These are phyloP conservation scores for Caprella mutica DNA, from an alignment of 2,888 invertebrate species.

Conservation along the genomic window DNA sequence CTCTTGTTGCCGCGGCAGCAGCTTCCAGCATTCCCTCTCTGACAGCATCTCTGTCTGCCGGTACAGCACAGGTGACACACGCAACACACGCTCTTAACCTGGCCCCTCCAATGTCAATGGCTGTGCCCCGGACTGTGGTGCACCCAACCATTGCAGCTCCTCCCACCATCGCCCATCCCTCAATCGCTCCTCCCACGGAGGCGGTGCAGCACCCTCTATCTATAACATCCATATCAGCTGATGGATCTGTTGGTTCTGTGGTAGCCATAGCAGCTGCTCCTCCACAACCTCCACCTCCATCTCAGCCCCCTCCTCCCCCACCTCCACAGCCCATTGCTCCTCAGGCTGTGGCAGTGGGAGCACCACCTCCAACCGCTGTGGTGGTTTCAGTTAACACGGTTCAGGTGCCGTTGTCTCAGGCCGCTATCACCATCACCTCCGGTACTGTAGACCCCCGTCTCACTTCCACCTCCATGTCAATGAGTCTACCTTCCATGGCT, in stretches of 20 bases:
- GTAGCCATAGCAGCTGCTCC: constrained; percentile 24
- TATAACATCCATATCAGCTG: constrained; percentile 30
- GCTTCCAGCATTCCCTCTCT: not conserved
- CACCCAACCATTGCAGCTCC: constrained; percentile 50
- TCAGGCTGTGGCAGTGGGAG: constrained; percentile 29
- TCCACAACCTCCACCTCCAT: constrained; percentile 20
- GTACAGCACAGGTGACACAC: not conserved
- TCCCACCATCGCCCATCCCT: constrained; percentile 50
- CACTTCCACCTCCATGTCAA: constrained; percentile 30
- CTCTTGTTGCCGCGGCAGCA: constrained; percentile 24
- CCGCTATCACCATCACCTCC: constrained; percentile 20
- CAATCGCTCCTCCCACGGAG: constrained; percentile 37
- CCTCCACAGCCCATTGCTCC: constrained; percentile 28
- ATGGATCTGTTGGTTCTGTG: constrained; percentile 22
- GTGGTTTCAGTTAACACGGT: constrained; percentile 29
- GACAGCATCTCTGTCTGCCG: not conserved
- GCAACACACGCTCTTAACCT: not conserved
- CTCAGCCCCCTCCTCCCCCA: constrained; percentile 25
- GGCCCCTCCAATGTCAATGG: constrained; percentile 20
- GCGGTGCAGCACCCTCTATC: constrained; percentile 24
- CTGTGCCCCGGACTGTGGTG: constrained; percentile 39
- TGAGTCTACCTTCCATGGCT: constrained; percentile 22
- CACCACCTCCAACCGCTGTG: constrained; percentile 28
- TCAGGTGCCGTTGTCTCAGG: constrained; percentile 29
- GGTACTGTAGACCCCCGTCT: constrained; percentile 27